These are phyloP conservation scores for Acanthochromis polyacanthus DNA, from an alignment of 2,113 vertebrate genomes.

Conservation along the genomic window DNA sequence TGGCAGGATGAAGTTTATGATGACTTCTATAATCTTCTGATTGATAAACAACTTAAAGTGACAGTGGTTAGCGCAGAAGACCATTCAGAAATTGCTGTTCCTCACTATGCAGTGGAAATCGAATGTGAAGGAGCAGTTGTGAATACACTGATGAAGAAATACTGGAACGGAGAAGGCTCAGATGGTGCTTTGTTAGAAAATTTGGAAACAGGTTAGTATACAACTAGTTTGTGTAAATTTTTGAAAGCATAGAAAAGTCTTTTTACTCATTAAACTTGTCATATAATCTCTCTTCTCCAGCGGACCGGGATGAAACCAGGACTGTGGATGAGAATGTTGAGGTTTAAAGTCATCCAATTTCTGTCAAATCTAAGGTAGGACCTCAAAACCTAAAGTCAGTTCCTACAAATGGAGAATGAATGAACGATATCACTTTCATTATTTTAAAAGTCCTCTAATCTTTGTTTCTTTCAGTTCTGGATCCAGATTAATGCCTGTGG, in stretches of 20 bases:
- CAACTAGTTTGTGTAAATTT: neutral
- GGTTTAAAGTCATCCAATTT: neutral
- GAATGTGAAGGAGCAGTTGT: conserved; percentile 76
- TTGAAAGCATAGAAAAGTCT: neutral
- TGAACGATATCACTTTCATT: neutral
- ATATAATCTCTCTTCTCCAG: neutral
- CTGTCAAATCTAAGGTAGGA: neutral
- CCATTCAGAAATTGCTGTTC: conserved; percentile 61
- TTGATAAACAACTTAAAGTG: conserved; percentile 83
- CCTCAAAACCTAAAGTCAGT: neutral
- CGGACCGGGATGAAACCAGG: neutral
- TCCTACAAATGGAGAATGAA: neutral
- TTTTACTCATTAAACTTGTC: neutral
- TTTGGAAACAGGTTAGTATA: conserved; percentile 46
- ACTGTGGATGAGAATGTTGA: neutral
- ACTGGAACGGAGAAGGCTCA: conserved; percentile 48
- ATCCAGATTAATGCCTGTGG: neutral
- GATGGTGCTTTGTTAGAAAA: neutral
- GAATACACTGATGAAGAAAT: conserved; percentile 79
- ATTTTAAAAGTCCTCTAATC: neutral
- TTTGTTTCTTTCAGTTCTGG: conserved; percentile 48
- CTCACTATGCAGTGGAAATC: conserved; percentile 84
- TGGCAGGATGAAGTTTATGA: conserved; percentile 84
- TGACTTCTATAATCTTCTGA: conserved; percentile 82
- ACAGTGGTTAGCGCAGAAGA: conserved; percentile 68